phyloP scores from a whole-genome alignment of 2,888 invertebrate species.

The Nomada ferruginata region DNA sequence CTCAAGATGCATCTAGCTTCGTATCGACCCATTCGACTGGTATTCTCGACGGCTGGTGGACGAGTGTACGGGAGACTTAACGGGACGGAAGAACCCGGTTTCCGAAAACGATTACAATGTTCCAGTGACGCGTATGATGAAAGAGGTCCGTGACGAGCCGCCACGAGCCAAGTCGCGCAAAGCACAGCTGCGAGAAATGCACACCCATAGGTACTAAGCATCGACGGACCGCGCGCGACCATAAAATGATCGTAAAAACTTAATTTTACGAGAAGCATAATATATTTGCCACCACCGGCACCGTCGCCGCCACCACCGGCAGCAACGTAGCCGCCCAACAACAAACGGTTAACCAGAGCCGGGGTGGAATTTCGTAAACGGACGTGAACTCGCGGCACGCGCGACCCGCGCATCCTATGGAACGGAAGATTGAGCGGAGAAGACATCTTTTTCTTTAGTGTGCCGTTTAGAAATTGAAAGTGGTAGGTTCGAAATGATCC shows the following conservation, averaged over 20 bases:
- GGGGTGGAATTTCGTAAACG: constrained; percentile 70
- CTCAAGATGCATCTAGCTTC: neutral
- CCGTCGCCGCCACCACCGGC: constrained; percentile 51
- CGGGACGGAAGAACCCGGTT: neutral
- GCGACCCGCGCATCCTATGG: neutral
- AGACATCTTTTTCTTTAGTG: no score
- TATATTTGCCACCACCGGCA: constrained; percentile 83
- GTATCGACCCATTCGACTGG: no score
- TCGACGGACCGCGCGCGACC: constrained; percentile 82
- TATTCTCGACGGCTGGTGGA: neutral
- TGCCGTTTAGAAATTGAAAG: no score
- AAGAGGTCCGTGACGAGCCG: constrained; percentile 72
- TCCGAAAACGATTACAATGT: constrained; percentile 63
- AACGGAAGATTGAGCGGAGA: neutral
- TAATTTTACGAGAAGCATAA: constrained; percentile 85
- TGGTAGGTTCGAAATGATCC: no score
- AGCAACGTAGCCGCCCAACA: constrained; percentile 47
- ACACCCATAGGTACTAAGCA: constrained; percentile 77
- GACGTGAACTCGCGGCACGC: constrained; percentile 42
- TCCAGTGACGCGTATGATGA: constrained; percentile 64
- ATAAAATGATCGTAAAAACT: constrained; percentile 85
- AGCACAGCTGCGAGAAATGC: constrained; percentile 73
- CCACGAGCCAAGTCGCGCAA: constrained; percentile 62
- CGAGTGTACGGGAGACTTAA: neutral
- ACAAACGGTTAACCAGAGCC: constrained; percentile 72